Conservation (phyloP, 2,113 vertebrate species). For the Cairina moschata region DNA sequence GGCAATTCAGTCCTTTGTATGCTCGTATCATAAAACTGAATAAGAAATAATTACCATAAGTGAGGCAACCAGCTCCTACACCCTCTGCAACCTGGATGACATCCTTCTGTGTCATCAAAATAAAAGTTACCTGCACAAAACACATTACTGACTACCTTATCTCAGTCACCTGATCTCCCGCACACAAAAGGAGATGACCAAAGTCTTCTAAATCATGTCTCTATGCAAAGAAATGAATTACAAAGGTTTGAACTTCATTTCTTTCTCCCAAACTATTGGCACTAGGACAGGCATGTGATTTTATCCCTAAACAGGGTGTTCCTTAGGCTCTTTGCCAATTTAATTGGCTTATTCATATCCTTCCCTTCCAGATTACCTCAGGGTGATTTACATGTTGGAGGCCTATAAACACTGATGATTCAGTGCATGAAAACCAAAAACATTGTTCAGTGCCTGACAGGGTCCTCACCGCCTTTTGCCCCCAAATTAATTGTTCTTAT, state of each 20-base stretch:
- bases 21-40: slow-evolving; percentile 37
- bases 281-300: slow-evolving; percentile 46
- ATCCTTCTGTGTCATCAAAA: slow-evolving; percentile 64
- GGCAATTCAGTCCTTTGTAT: slow-evolving; percentile 29
- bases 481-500: slow-evolving; percentile 50
- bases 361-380: slow-evolving; percentile 72
- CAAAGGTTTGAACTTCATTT: slow-evolving; percentile 45
- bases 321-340: slow-evolving; percentile 61
- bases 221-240: slow-evolving; percentile 29
- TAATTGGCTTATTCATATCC: slow-evolving; percentile 75
- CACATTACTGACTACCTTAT: background rate
- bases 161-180: background rate
- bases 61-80: slow-evolving; percentile 61
- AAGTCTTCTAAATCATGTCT: background rate
- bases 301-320: slow-evolving; percentile 75
- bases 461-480: slow-evolving; percentile 47
- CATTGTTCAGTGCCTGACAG: slow-evolving; percentile 32
- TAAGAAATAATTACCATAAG: slow-evolving; percentile 34
- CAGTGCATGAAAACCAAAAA: slow-evolving; percentile 59
- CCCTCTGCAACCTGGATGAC: slow-evolving; percentile 61
- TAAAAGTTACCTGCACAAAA: slow-evolving; percentile 34
- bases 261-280: slow-evolving; percentile 57
- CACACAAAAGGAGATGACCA: background rate
- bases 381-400: slow-evolving; percentile 67
- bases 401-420: slow-evolving; percentile 68